Evolutionary conservation across 2,888 invertebrate genomes (phyloP), one percentile per base, ranked within the genome.

Genomic region (Cephalotes varians): DNA sequence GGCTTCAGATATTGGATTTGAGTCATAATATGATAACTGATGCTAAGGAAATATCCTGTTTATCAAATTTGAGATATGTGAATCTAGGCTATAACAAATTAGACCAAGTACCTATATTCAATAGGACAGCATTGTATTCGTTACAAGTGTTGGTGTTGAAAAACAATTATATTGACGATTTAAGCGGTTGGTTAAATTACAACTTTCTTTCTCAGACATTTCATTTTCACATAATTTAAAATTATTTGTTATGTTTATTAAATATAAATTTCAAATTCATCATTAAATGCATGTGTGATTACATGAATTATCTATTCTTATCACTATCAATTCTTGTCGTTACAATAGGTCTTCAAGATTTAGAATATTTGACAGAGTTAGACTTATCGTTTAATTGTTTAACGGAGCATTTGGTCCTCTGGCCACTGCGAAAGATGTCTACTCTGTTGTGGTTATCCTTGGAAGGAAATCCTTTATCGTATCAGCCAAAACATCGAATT

Each of bases 81-180:
- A 96, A 97, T 94, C 92, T 97, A 69, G 96, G 96, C 79, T 97
- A 95, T 90, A 97, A 97, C 93, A 95, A 95, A 89, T 93, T 97
- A 65, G 95, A 95, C 44, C 90, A 91, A 56, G 93, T 96, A 65
- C 97, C 97, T 1, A 91, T 90, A 9, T 96, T 97, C 87, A 96
- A 95, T 88, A 95, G 95, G 88, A 95, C 95, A 82, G 95, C 96
- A 18, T 95, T 95, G 81, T 95, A 95, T 76, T 95, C 95, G 47
- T 93, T 96, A 69, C 95, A 96, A 93, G 94, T 95, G 56, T 93
- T 97, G 15, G 95, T 96, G 72, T 92, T 97, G 69, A 96, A 95
- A 87, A 96, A 96, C 92, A 97, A 97, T 93, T 96, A 96, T 85
- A 95, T 97, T 72, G 96, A 96, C 87, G 95, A 96, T 91, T 93